These are phyloP conservation scores for Poecilia gillii DNA, from an alignment of 2,797 vertebrate species.

Conservation along the genomic window DNA sequence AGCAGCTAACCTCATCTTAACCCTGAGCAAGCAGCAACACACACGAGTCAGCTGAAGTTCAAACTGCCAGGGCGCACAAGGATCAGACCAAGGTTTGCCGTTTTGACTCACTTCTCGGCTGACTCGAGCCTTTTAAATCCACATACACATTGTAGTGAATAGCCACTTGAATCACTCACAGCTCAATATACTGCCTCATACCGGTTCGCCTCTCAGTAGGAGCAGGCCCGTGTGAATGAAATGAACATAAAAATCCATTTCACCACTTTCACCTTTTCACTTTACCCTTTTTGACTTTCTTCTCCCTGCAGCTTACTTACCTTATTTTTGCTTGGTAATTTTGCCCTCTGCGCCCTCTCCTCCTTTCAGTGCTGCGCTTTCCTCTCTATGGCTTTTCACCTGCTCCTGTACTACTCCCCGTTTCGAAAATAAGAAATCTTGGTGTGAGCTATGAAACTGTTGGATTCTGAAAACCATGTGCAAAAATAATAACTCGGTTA, in stretches of 20 bases:
- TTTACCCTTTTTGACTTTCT: constrained; percentile 52
- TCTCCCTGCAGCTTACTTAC: constrained; percentile 56
- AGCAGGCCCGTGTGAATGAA: constrained; percentile 59
- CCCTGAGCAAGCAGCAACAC: constrained; percentile 45
- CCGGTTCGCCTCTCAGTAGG: constrained; percentile 64
- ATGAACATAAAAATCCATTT: constrained; percentile 72
- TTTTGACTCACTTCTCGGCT: constrained; percentile 59
- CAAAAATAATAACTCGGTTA: constrained; percentile 26
- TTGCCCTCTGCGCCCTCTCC: constrained; percentile 43
- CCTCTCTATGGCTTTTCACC: constrained; percentile 37
- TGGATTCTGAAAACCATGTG: constrained; percentile 5
- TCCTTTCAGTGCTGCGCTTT: constrained; percentile 36
- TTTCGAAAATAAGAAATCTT: constrained; percentile 36
- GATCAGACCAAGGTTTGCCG: constrained; percentile 55
- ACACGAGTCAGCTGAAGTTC: constrained; percentile 60
- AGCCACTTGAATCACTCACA: constrained; percentile 72
- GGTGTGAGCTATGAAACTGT: constrained; percentile 6
- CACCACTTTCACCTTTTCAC: constrained; percentile 59
- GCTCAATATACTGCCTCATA: constrained; percentile 67
- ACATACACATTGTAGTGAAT: constrained; percentile 48
- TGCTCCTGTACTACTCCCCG: constrained; percentile 29
- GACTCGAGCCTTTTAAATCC: constrained; percentile 61
- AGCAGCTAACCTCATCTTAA: constrained; percentile 52
- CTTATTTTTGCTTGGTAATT: constrained; percentile 70
- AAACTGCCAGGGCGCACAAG: constrained; percentile 52